Percentiles rank a stretch among this genome's conserved stretches.
phyloP scores from a whole-genome alignment of 2,113 vertebrate genomes.

The Promerops cafer region DNA sequence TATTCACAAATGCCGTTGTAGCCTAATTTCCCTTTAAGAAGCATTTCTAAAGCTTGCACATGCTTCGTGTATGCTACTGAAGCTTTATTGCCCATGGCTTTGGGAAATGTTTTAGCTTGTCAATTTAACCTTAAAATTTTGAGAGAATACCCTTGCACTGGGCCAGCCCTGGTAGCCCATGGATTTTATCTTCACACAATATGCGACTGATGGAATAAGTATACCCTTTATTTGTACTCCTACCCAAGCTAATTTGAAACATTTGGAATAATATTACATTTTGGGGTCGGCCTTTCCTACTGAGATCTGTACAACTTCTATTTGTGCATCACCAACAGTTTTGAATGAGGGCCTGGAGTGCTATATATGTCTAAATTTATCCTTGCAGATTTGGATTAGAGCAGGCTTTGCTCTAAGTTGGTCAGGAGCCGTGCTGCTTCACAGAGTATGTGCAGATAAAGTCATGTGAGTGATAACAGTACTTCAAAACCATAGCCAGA shows the following conservation, averaged over 20 bases:
- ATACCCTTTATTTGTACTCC: neutral
- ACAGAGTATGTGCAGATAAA: neutral
- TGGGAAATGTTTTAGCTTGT: neutral
- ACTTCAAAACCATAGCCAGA: neutral
- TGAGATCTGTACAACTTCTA: neutral
- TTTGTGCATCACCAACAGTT: neutral
- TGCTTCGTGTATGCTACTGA: neutral
- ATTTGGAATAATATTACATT: neutral
- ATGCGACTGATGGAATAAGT: neutral
- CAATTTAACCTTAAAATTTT: neutral
- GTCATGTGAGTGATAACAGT: neutral
- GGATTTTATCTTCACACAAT: neutral
- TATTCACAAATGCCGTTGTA: neutral
- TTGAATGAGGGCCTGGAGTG: neutral
- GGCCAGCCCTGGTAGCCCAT: neutral
- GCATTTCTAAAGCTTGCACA: neutral
- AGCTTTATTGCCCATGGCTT: neutral
- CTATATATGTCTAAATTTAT: neutral
- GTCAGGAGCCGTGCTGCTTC: neutral
- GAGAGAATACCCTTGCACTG: neutral
- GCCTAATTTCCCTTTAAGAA: neutral
- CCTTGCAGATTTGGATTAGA: neutral
- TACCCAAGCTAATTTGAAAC: neutral
- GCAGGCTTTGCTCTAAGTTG: neutral
- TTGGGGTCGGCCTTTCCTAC: neutral